Conservation (phyloP, 92 coral and sea anemone genomes). For the Heliopora coerulea region DNA sequence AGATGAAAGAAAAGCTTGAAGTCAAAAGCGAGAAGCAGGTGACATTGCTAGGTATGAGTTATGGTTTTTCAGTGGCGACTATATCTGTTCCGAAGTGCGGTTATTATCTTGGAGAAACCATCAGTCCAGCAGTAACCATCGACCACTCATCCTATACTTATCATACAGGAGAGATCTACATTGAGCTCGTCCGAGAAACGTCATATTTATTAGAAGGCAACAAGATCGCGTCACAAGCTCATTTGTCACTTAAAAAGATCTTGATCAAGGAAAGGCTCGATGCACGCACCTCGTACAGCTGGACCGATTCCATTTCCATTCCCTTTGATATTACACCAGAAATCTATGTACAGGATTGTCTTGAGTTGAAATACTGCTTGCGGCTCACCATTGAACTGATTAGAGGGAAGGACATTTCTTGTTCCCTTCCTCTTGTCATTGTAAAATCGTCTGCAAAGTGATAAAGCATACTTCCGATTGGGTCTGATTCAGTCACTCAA, state of each 20-base stretch:
- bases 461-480: no score
- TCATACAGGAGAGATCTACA: constrained; percentile 7
- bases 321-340: constrained; percentile 8
- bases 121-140: constrained; percentile 3
- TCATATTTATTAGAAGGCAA: not conserved
- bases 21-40: constrained; percentile 5
- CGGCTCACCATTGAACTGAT: not conserved
- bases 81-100: constrained; percentile 26
- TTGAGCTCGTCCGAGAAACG: constrained; percentile 13
- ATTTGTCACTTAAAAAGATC: constrained; percentile 2
- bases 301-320: not conserved
- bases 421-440: constrained; percentile 16
- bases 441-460: not conserved
- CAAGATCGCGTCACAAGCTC: not conserved
- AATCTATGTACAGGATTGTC: constrained; percentile 4
- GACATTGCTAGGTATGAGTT: constrained; percentile 5
- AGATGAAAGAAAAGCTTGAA: constrained; percentile 7
- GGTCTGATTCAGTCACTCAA: no score
- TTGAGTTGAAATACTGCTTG: constrained; percentile 10
- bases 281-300: constrained; percentile 5
- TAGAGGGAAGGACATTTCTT: constrained; percentile 2
- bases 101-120: constrained; percentile 22
- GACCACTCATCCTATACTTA: constrained; percentile 4
- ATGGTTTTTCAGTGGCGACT: constrained; percentile 13
- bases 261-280: constrained; percentile 7